Percentiles rank a stretch among this genome's conserved stretches.
phyloP scores from a whole-genome alignment of 1,140 invertebrate species.

The Lasaia peninsularis region DNA sequence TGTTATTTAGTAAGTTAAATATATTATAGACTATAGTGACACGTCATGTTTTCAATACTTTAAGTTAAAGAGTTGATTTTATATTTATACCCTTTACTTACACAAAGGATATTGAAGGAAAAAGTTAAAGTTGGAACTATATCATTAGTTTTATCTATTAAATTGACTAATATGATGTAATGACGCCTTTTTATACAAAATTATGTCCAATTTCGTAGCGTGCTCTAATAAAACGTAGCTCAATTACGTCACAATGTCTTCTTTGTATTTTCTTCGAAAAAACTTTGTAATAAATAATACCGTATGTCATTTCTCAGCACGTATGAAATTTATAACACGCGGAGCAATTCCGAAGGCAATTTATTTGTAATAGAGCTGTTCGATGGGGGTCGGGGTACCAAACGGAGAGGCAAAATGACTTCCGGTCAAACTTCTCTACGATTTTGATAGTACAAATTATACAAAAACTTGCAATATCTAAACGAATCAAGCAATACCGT shows the following conservation, averaged over 20 bases:
- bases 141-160: neutral
- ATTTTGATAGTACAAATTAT: no score
- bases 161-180: neutral
- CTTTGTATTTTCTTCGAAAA: constrained; percentile 65
- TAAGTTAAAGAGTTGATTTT: no score
- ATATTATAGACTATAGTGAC: no score
- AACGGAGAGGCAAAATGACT: constrained; percentile 10
- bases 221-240: constrained; percentile 55
- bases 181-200: constrained; percentile 9
- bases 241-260: constrained; percentile 73
- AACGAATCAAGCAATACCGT: no score
- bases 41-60: no score
- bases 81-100: no score
- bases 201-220: constrained; percentile 33
- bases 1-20: no score
- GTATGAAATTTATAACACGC: constrained; percentile 75
- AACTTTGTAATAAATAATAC: constrained; percentile 71
- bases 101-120: neutral
- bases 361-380: constrained; percentile 73
- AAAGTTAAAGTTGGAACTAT: neutral
- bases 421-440: constrained; percentile 10
- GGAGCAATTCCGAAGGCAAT: constrained; percentile 68
- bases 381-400: constrained; percentile 23
- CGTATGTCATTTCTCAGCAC: constrained; percentile 77
- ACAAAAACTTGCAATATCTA: no score